These are phyloP conservation scores for Lethenteron camtschaticum DNA, from an alignment of 2,113 vertebrate species.

Conservation along the genomic window DNA sequence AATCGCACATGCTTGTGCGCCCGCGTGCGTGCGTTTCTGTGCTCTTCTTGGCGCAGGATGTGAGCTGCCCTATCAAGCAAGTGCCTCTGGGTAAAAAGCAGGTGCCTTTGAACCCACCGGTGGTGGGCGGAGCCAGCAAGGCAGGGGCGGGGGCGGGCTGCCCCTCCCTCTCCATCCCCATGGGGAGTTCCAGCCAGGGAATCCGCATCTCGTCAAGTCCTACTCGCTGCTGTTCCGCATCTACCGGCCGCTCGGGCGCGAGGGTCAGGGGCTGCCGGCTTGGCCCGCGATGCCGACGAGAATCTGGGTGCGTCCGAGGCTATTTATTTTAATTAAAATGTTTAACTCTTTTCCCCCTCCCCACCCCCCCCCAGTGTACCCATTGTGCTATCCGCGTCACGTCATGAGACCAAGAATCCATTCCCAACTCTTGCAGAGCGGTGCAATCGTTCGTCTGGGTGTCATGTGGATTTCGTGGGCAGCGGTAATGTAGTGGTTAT, in stretches of 20 bases:
- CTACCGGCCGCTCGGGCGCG: neutral
- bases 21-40: constrained; percentile 13
- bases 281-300: neutral
- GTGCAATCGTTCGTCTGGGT: neutral
- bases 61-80: constrained; percentile 5
- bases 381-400: neutral
- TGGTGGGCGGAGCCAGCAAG: neutral
- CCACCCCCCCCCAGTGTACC: neutral
- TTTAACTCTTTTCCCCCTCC: neutral
- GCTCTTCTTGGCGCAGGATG: constrained; percentile 5
- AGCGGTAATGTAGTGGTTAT: neutral
- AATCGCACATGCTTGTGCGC: neutral
- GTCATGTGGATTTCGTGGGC: neutral
- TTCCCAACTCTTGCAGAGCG: neutral
- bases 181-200: constrained; percentile 3
- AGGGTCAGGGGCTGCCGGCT: neutral
- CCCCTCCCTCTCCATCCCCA: constrained; percentile 2
- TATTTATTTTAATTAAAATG: neutral
- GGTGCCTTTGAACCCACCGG: constrained; percentile 1
- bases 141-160: neutral
- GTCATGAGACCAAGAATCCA: neutral
- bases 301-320: neutral
- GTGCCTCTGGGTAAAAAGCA: neutral
- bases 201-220: constrained; percentile 4
- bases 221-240: neutral